phyloP scores from a whole-genome alignment of 2,888 invertebrate species.

The Drosophila subquinaria region DNA sequence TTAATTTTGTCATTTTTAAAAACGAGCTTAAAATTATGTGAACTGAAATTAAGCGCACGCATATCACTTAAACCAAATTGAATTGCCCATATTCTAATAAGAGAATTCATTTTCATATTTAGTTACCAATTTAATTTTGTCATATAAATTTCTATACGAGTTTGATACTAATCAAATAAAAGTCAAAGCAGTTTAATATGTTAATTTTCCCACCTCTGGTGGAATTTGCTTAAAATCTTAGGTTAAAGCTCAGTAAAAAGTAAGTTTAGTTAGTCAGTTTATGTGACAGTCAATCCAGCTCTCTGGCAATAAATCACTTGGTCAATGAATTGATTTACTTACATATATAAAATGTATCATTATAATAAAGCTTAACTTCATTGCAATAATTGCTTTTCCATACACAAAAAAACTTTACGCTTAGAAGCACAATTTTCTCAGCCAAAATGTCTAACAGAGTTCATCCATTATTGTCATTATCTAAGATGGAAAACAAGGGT shows the following conservation, averaged over 20 bases:
- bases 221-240: not conserved
- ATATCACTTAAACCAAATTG: too few species aligned
- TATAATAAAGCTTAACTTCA: not conserved
- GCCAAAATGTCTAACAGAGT: not conserved
- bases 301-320: not conserved
- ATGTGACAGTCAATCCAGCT: not conserved
- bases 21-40: too few species aligned
- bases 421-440: not conserved
- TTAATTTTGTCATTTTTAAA: too few species aligned
- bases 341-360: not conserved
- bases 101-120: too few species aligned
- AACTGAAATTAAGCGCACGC: too few species aligned
- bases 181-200: not conserved
- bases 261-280: not conserved
- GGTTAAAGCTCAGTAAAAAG: not conserved
- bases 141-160: not conserved
- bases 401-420: not conserved
- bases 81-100: too few species aligned
- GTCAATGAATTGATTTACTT: not conserved
- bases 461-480: not conserved
- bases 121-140: not conserved
- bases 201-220: not conserved
- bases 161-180: not conserved
- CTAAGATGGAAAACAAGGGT: not conserved
- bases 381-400: not conserved